Evolutionary conservation across 2,797 vertebrate genomes (phyloP), one percentile per base, ranked within the genome.

Genomic region (Liasis olivaceus): DNA sequence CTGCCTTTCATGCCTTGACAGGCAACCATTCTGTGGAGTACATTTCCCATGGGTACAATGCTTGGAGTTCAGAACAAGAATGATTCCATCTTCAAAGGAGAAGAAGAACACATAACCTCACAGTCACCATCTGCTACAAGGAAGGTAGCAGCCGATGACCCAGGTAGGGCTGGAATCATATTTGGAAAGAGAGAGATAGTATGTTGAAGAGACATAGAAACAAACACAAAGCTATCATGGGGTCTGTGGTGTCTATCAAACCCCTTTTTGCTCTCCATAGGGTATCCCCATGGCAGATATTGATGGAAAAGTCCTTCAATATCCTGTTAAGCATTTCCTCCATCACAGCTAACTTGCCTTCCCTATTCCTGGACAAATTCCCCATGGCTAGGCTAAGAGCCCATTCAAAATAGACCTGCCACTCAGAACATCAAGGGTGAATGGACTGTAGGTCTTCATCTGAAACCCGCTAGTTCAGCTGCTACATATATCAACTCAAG

Each of bases 81-180:
- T 54, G 51, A 15, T 91, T 84, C 86, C 72, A 85, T 89, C 58
- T 85, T 72, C 26, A 85, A 42, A 94, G 91, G 15, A 72, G 31
- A 13, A 62, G 77, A 54, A 85, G 47, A 92, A 60, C 47, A 62
- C 58, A 85, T 62, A 42, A 86, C 86, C 89, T 91, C 77, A 54
- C 85, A 63, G 24, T 89, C 88, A 88, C 87, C 60, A 89, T 69
- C 91, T 93, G 31, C 60, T 90, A 0, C 47, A 0, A 1, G 31
- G 22, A 4, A 47, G 77, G 58, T n/a, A 90, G 66, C 59, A 87
- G 56, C 72, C 59, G 91, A 64, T 4, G 84, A 58, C 31, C 63
- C 89, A 89, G 58, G 9, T 91, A 24, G 64, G 84, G 72, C n/a
- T 20, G 22, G 54, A 17, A 89, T 63, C 84, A 64, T 91, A 28